These are phyloP conservation scores for mouse (Mus musculus) DNA, from an alignment of 2,113 vertebrate genomes.

Conservation along the genomic window GRCm39 chr3:26530001-26530500, in stretches of 20 bases:
- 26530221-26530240: background rate
- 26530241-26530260: background rate
- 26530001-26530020: background rate
- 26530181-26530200: background rate
- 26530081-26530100: background rate
- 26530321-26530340: background rate
- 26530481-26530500: background rate
- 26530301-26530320: conserved; percentile 15
- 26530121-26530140: background rate
- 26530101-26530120: background rate
- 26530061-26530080: too few species aligned
- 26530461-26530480: background rate
- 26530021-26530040: background rate
- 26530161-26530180: background rate
- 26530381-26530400: background rate
- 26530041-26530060: background rate
- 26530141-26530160: background rate
- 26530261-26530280: background rate
- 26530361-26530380: background rate
- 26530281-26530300: background rate
- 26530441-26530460: background rate
- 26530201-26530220: background rate
- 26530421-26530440: background rate
- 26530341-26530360: background rate
- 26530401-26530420: background rate